A percentile compares a stretch with the other conserved stretches of the same genome.
phyloP scores from a whole-genome alignment of 2,113 vertebrate species.

The Pycnonotus jocosus region DNA sequence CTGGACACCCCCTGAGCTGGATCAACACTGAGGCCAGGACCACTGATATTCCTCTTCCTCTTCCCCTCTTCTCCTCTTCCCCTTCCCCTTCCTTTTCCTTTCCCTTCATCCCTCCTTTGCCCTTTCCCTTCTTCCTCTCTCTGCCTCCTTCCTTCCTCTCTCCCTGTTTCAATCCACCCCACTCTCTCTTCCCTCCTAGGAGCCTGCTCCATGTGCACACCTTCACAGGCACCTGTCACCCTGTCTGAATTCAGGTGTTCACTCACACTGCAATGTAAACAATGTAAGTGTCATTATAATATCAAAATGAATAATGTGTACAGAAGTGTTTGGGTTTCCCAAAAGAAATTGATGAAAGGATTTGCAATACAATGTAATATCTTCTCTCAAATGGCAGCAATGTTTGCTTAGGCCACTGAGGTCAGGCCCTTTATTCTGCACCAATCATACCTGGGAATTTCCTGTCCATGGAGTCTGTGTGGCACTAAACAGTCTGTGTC shows the following conservation, averaged over 20 bases:
- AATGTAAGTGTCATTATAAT: not conserved
- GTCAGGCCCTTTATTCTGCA: not conserved
- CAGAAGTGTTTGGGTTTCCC: not conserved
- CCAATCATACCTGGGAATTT: not conserved
- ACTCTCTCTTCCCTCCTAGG: not conserved
- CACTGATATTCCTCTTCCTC: not conserved
- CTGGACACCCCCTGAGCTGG: not conserved
- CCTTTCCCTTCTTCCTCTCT: too few species aligned
- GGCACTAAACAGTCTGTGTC: not conserved
- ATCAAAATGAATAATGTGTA: not conserved
- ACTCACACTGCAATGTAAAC: not conserved
- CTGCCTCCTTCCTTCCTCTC: not conserved
- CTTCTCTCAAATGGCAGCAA: not conserved
- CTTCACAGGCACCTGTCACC: not conserved
- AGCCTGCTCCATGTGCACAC: not conserved
- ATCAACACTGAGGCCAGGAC: not conserved
- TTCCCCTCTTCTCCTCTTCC: too few species aligned
- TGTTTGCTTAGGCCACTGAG: not conserved
- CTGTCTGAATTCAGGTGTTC: not conserved
- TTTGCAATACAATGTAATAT: not conserved
- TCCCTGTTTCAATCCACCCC: not conserved
- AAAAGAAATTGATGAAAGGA: not conserved
- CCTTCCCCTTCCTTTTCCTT: not conserved
- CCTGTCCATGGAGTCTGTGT: fast-evolving
- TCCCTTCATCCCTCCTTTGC: not conserved